These are phyloP conservation scores for Conchocele bisecta DNA, from an alignment of 2,888 invertebrate genomes.

Conservation along the genomic window DNA sequence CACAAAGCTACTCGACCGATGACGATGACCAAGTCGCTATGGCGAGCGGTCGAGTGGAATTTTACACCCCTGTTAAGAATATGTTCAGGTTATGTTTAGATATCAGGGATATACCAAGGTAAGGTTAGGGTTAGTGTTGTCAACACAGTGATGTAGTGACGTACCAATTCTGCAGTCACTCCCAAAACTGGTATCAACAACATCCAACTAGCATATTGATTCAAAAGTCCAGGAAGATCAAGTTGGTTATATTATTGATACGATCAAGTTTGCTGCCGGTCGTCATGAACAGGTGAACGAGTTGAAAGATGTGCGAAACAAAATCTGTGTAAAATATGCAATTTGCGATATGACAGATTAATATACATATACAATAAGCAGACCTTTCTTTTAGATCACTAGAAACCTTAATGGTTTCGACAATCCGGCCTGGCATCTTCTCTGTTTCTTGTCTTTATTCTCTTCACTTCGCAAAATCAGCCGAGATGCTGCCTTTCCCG, in stretches of 20 bases:
- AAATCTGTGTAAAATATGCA: not conserved
- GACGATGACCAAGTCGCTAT: no score
- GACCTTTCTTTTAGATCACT: conserved; percentile 44
- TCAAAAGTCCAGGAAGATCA: not conserved
- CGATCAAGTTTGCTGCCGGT: no score
- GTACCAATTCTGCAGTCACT: no score
- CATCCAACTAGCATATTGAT: no score
- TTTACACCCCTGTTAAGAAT: no score
- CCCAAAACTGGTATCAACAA: no score
- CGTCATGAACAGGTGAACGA: not conserved
- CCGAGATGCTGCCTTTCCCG: conserved; percentile 37
- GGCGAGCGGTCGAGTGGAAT: no score
- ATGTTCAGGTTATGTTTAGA: no score
- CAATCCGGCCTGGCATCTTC: conserved; percentile 48
- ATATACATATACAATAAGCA: not conserved
- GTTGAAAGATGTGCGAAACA: not conserved
- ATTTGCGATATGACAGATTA: not conserved
- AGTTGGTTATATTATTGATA: not conserved
- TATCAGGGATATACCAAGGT: no score
- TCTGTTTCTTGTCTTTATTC: not conserved
- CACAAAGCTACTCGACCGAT: no score
- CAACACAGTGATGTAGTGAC: no score
- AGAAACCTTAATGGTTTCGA: conserved; percentile 15
- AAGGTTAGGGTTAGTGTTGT: no score
- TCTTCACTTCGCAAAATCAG: not conserved